A percentile compares a stretch with the other conserved stretches of the same genome.
phyloP scores from a whole-genome alignment of 1,140 invertebrate genomes.

The Brachionus manjavacas region DNA sequence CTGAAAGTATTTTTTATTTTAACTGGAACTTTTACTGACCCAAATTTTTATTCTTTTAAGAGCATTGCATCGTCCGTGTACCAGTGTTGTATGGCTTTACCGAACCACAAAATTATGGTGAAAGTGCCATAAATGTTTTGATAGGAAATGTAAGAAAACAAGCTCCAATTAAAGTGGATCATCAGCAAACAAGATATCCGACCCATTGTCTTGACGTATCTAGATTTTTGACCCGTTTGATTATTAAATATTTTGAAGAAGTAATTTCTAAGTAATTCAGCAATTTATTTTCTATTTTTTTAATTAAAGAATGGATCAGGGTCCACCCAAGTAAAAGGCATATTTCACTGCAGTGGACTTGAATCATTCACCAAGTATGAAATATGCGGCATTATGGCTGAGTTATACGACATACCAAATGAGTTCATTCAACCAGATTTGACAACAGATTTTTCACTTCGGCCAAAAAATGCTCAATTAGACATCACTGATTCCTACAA shows the following conservation, averaged over 20 bases:
- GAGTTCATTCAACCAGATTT: constrained; percentile 54
- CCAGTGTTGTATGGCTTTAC: constrained; percentile 60
- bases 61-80: constrained; percentile 57
- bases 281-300: neutral
- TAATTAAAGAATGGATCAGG: neutral
- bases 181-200: constrained; percentile 56
- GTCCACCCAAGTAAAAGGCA: constrained; percentile 47
- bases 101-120: constrained; percentile 54
- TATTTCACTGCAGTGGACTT: constrained; percentile 61
- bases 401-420: constrained; percentile 54
- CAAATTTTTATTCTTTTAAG: neutral
- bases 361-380: constrained; percentile 62
- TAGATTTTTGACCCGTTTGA: constrained; percentile 45
- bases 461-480: constrained; percentile 59
- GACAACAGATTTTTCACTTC: constrained; percentile 49
- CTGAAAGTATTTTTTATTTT: neutral
- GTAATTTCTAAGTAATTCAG: neutral
- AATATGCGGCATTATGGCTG: constrained; percentile 60
- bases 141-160: constrained; percentile 49
- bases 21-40: no score
- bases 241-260: constrained; percentile 25
- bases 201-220: constrained; percentile 59
- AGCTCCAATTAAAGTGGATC: neutral
- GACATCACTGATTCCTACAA: constrained; percentile 44
- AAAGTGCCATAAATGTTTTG: constrained; percentile 61